A percentile compares a stretch with the other conserved stretches of the same genome.
Conservation (phyloP, 2,113 vertebrate genomes). For the Python bivittatus region DNA sequence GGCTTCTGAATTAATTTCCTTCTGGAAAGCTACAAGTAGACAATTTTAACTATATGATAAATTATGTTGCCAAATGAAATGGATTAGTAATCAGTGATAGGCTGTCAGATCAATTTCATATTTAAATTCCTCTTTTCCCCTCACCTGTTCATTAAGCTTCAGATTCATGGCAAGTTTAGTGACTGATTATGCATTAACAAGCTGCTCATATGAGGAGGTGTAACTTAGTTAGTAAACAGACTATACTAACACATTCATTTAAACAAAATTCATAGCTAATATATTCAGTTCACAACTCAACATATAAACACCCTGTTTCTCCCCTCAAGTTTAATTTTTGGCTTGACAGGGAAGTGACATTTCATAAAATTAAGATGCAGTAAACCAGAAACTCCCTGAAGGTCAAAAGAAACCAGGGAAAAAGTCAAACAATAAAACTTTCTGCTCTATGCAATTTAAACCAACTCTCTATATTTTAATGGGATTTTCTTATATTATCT, state of each 20-base stretch:
- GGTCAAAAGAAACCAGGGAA: slow-evolving; percentile 46
- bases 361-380: slow-evolving; percentile 61
- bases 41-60: slow-evolving; percentile 76
- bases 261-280: slow-evolving; percentile 64
- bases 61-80: slow-evolving; percentile 78
- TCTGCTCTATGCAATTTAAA: slow-evolving; percentile 23
- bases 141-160: slow-evolving; percentile 81
- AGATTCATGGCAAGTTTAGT: slow-evolving; percentile 72
- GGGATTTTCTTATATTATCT: background rate
- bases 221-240: slow-evolving; percentile 63
- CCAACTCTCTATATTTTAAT: slow-evolving; percentile 4
- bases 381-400: slow-evolving; percentile 56
- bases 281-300: slow-evolving; percentile 66
- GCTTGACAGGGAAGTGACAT: slow-evolving; percentile 49
- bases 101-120: slow-evolving; percentile 74
- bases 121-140: slow-evolving; percentile 77
- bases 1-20: slow-evolving; percentile 72
- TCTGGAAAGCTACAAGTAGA: slow-evolving; percentile 63
- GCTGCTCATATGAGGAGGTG: slow-evolving; percentile 68
- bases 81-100: slow-evolving; percentile 80
- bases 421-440: slow-evolving; percentile 31
- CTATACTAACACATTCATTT: slow-evolving; percentile 61
- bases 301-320: slow-evolving; percentile 56
- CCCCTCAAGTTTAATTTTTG: slow-evolving; percentile 62
- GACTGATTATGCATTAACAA: slow-evolving; percentile 77